Percentiles rank a stretch among this genome's conserved stretches.
Evolutionary conservation across 2,797 vertebrate genomes (phyloP).

Genomic region (Staurois parvus): DNA sequence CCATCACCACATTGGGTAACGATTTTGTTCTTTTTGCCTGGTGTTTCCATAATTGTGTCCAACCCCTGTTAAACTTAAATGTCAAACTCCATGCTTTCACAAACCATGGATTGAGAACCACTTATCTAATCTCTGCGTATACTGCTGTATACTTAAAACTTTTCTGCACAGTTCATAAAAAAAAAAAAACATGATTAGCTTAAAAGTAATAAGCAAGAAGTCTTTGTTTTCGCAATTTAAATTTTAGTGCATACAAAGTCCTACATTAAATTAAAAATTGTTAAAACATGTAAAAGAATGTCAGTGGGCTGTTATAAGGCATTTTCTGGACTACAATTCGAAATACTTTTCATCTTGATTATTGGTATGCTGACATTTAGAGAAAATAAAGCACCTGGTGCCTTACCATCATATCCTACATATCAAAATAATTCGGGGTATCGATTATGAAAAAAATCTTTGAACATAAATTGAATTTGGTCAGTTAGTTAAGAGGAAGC

Average conservation of each 20-base stretch:
- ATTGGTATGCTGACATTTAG: constrained; percentile 60
- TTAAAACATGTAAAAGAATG: constrained; percentile 48
- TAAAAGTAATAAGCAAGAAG: constrained; percentile 3
- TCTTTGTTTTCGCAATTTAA: constrained; percentile 30
- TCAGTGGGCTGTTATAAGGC: constrained; percentile 54
- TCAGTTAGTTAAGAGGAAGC: constrained; percentile 63
- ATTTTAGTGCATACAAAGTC: constrained; percentile 50
- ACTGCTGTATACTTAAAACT: not conserved
- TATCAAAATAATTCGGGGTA: constrained; percentile 67
- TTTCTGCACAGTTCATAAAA: not conserved
- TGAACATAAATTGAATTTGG: constrained; percentile 66
- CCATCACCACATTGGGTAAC: too few species aligned
- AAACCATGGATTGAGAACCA: not conserved
- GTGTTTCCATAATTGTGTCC: too few species aligned
- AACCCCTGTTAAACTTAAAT: too few species aligned
- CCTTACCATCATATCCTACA: constrained; percentile 66
- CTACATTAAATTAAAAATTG: constrained; percentile 48
- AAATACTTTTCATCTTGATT: constrained; percentile 44
- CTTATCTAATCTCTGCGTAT: not conserved
- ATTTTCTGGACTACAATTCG: constrained; percentile 60
- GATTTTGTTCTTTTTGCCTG: too few species aligned
- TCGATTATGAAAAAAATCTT: constrained; percentile 65
- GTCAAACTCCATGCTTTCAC: too few species aligned
- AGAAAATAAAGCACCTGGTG: constrained; percentile 64
- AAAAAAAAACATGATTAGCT: not conserved